Evolutionary conservation across 2,888 invertebrate species (phyloP), one percentile per base, ranked within the genome.

Genomic region (Vesta saturnalis): DNA sequence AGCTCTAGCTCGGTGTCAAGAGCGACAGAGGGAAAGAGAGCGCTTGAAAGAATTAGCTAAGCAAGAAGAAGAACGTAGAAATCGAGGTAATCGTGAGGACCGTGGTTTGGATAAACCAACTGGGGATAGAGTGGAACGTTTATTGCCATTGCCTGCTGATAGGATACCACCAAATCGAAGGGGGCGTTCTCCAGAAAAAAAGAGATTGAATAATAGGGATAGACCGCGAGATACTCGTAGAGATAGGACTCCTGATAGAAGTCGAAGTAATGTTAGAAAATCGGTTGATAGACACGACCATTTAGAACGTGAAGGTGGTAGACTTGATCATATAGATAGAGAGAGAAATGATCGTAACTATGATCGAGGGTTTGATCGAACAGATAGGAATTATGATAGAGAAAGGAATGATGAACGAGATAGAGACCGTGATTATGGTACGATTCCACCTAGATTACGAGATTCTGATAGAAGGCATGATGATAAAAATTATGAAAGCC

Each of bases 1-100:
- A 72, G 87, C 88, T 0, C 80, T 88, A 62, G 90, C 90, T 6
- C 86, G 93, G 71, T 91, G 91, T 60, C 89, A 93, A 63, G 87
- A 87, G 70, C 81, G 87, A 6, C 87, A 86, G 87, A 86, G 84
- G 8, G 87, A 86, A 72, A 79, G 87, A 0, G 87, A 87, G 68
- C 80, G 86, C 21, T 80, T 86, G n/a, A 85, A 85, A 69, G 85
- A 84, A 73, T 76, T 82, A 39, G 81, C 81, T 23, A 84, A 82
- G 65, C 84, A 87, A 71, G 91, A 88, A 72, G 84, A 87, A 8
- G 87, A 89, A 66, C 84, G 86, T 63, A 85, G 87, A 75, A 82
- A 89, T 72, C 83, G 86, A 71, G 83, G 85, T 10, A 82, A 88
- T 35, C 86, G 88, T 55, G 83, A 85, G 59, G 86, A 87, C 63